These are phyloP conservation scores for Dermatophagoides farinae DNA, from an alignment of 1,140 invertebrate genomes.

Conservation along the genomic window DNA sequence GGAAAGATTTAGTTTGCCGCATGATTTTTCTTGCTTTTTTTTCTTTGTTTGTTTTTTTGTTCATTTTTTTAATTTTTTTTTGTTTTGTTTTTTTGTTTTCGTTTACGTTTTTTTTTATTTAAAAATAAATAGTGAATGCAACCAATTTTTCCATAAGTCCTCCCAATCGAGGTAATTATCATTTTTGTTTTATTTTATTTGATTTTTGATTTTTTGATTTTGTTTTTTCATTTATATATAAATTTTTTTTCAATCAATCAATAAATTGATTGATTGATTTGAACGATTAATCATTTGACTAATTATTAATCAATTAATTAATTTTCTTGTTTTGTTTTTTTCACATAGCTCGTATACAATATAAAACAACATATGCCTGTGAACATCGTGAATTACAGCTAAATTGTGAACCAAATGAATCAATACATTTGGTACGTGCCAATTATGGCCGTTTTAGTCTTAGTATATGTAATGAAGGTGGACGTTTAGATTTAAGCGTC, in stretches of 20 bases:
- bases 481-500: constrained; percentile 82
- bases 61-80: constrained; percentile 7
- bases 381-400: constrained; percentile 72
- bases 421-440: constrained; percentile 75
- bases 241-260: no score
- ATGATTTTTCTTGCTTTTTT: not conserved
- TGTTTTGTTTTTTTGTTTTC: constrained; percentile 9
- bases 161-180: constrained; percentile 13
- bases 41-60: not conserved
- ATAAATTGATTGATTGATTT: no score
- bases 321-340: constrained; percentile 13
- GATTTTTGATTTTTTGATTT: not conserved
- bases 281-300: not conserved
- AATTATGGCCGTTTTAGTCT: constrained; percentile 91
- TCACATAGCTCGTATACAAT: constrained; percentile 41
- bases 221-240: not conserved
- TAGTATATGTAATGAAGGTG: constrained; percentile 85
- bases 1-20: no score
- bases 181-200: not conserved
- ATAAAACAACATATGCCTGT: constrained; percentile 78
- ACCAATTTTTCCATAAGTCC: constrained; percentile 14
- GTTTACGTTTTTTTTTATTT: constrained; percentile 11
- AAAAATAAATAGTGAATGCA: constrained; percentile 9
- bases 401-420: constrained; percentile 58
- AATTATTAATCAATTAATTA: not conserved